Evolutionary conservation across 2,888 invertebrate species (phyloP).

Genomic region (Deilephila elpenor): DNA sequence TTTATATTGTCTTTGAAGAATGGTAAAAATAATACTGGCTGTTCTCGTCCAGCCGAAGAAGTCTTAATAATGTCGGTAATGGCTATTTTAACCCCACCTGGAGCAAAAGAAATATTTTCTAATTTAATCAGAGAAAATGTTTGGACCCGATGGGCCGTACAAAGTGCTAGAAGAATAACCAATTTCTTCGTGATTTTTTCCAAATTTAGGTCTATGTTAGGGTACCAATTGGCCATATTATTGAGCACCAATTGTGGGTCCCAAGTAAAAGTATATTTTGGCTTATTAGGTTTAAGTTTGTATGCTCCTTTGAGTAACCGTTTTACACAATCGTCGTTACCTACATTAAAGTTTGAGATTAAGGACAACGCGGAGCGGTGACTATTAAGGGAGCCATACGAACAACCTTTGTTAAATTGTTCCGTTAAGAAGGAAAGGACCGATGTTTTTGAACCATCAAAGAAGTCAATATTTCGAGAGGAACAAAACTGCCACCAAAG

Average conservation of each 20-base stretch:
- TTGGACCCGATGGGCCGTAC: too few relatives aligned
- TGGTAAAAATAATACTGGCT: background rate
- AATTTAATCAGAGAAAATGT: background rate
- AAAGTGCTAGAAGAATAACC: too few relatives aligned
- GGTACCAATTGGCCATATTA: constrained; percentile 32
- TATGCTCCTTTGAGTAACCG: background rate
- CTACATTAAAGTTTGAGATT: background rate
- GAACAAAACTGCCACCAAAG: constrained; percentile 7
- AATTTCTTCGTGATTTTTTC: constrained; percentile 32
- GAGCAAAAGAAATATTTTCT: background rate
- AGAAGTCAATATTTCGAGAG: background rate
- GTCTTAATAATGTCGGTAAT: background rate
- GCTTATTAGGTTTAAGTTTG: background rate
- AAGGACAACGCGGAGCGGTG: background rate
- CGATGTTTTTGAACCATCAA: background rate
- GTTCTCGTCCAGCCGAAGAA: background rate
- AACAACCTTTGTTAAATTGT: background rate
- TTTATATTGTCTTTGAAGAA: background rate
- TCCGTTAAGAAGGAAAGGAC: background rate
- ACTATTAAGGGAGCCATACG: background rate
- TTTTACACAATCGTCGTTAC: background rate
- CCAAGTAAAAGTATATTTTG: background rate
- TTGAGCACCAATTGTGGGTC: background rate
- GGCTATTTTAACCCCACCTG: background rate
- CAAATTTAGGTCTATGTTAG: constrained; percentile 39